Evolutionary conservation across 2,113 vertebrate species (phyloP).

Genomic region (Oncorhynchus kisutch): DNA sequence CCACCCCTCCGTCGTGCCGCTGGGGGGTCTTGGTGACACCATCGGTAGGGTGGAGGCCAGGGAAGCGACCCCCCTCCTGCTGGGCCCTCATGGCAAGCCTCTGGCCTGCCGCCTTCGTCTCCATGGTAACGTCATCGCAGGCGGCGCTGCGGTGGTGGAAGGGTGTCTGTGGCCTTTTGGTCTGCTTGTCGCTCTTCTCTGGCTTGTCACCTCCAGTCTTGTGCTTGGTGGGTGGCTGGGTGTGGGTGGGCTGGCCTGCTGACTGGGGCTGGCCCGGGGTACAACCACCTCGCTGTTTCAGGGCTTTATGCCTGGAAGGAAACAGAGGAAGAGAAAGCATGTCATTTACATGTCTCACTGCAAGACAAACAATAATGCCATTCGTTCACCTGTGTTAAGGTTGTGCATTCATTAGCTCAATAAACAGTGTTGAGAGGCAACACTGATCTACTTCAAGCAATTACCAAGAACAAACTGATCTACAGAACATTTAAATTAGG

Average conservation of each 20-base stretch:
- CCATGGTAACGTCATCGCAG: constrained; percentile 85
- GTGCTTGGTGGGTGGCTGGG: constrained; percentile 89
- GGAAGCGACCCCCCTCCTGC: constrained; percentile 85
- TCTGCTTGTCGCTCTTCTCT: constrained; percentile 95
- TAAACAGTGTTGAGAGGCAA: neutral
- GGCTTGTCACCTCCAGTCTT: constrained; percentile 92
- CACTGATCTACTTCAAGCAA: neutral
- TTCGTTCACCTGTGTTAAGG: neutral
- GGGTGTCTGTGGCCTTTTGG: constrained; percentile 94
- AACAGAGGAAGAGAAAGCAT: constrained; percentile 25
- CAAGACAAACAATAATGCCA: too few relatives aligned
- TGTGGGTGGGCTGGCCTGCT: constrained; percentile 81
- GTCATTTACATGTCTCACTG: neutral
- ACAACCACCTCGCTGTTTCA: constrained; percentile 84
- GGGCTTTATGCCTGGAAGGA: constrained; percentile 84
- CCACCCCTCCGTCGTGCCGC: constrained; percentile 71
- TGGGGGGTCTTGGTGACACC: constrained; percentile 81
- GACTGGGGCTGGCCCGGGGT: constrained; percentile 83
- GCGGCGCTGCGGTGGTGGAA: constrained; percentile 92
- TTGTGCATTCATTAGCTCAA: neutral
- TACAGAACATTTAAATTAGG: too few relatives aligned
- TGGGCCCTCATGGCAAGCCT: constrained; percentile 83
- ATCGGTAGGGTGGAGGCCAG: constrained; percentile 80
- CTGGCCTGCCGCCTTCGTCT: constrained; percentile 82
- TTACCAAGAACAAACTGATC: neutral